Conservation (phyloP, 2,797 vertebrate genomes). For the Loriculus beryllinus region DNA sequence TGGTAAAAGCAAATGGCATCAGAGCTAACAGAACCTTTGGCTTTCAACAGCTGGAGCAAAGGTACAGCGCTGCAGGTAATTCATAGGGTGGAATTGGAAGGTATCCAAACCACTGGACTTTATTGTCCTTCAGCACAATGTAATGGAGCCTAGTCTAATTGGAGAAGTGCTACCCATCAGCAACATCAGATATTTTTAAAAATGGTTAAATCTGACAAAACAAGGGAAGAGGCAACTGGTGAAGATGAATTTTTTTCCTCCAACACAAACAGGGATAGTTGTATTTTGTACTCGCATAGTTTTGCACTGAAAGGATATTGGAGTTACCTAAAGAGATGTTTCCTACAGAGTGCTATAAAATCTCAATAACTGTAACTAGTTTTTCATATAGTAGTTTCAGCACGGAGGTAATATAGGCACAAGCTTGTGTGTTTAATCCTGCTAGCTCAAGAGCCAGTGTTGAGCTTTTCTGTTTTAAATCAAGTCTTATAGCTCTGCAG, state of each 20-base stretch:
- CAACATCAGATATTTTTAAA: not conserved
- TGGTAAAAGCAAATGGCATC: not conserved
- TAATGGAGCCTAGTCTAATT: not conserved
- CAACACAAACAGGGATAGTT: not conserved
- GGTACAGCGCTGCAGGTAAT: not conserved
- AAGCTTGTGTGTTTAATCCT: conserved; percentile 5
- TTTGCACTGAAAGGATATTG: not conserved
- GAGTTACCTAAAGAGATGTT: not conserved
- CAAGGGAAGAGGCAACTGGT: not conserved
- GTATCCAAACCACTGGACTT: not conserved
- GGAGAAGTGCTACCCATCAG: not conserved
- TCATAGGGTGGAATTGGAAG: not conserved
- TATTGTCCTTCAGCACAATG: not conserved
- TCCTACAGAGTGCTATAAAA: not conserved
- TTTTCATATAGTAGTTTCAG: not conserved
- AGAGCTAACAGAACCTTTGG: not conserved
- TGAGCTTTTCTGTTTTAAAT: conserved; percentile 50
- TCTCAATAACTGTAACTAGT: not conserved
- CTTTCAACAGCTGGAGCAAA: not conserved
- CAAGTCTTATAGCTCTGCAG: conserved; percentile 49
- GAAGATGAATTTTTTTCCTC: not conserved
- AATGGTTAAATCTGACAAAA: not conserved
- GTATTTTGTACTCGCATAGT: not conserved
- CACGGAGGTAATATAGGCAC: not conserved
- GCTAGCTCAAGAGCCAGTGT: conserved; percentile 27